Evolutionary conservation across 2,888 invertebrate genomes (phyloP).

Genomic region (Hecatera dysodea): DNA sequence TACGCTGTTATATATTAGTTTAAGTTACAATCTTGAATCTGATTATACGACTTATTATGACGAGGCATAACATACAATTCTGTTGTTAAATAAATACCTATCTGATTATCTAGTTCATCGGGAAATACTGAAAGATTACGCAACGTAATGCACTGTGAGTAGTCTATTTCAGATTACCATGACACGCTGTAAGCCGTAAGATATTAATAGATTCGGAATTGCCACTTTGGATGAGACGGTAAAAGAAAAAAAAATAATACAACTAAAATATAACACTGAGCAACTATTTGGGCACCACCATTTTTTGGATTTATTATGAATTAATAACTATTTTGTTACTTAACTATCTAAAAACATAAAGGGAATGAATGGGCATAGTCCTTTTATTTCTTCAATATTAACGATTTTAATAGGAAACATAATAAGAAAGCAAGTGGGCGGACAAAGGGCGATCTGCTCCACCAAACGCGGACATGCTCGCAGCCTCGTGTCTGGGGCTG

Average conservation of each 20-base stretch:
- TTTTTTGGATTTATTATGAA: neutral
- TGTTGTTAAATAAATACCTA: neutral
- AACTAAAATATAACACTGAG: neutral
- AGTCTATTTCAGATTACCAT: neutral
- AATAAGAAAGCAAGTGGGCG: constrained; percentile 90
- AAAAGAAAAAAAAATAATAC: neutral
- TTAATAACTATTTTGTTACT: constrained; percentile 4
- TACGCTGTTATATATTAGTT: neutral
- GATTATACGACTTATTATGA: neutral
- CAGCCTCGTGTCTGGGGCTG: constrained; percentile 91
- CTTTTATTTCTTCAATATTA: constrained; percentile 63
- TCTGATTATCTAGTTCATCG: neutral
- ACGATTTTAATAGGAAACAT: constrained; percentile 75
- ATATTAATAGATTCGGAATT: neutral
- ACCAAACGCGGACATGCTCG: constrained; percentile 90
- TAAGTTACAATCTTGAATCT: neutral
- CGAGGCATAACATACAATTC: neutral
- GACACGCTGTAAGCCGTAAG: too few relatives aligned
- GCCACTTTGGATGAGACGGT: neutral
- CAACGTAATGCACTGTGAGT: neutral
- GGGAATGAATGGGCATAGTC: constrained; percentile 42
- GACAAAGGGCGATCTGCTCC: constrained; percentile 87
- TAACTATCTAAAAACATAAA: neutral
- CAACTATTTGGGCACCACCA: neutral
- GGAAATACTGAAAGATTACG: too few relatives aligned